Base-by-base conservation (phyloP, 2,888 invertebrate species). In the Leptopilina drosophilae region DNA sequence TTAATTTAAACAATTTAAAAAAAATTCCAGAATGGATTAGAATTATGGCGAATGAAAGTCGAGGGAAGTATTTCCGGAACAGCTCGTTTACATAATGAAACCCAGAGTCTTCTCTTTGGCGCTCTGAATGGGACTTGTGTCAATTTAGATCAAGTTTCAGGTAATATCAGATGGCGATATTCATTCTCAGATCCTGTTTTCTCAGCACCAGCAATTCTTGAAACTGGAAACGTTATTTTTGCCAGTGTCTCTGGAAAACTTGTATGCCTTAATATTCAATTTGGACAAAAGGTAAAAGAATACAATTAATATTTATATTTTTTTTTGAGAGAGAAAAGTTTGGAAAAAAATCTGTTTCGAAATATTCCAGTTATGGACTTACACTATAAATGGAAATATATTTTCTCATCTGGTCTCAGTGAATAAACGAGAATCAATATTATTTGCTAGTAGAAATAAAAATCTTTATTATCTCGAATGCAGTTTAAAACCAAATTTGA, bases 361-460 rank as follows among this genome's bases (percentile, higher is more conserved):
- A n/a, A 42, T 64, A 64, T 75, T 76, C 78, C 92, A 96, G 96
- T 89, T 95, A 65, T 95, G 95, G 94, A 93, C 90, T 49, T 93
- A 93, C 86, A 91, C 92, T 78, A 93, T 94, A 12, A 92, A 93
- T 79, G 95, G 95, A 11, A 95, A 95, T 85, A 93, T 97, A 84
- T 97, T 96, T 92, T 96, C 96, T 2, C 95, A 96, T 11, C 91
- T 96, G 40, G 92, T 93, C 67, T 87, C 93, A 59, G 92, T 92
- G 87, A 88, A 90, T 83, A 83, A 87, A 77, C 46, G 80, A 0
- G 88, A 89, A 20, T 90, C 92, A 82, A 92, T 93, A 86, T 91
- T 95, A 66, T 95, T 96, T 90, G 96, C 96, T 14, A 96, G 96
- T 86, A 95, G 96, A 87, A 95, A 97, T 91, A 93, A 93, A 76